phyloP scores from a whole-genome alignment of 2,888 invertebrate genomes.

The Amblyteles armatorius region DNA sequence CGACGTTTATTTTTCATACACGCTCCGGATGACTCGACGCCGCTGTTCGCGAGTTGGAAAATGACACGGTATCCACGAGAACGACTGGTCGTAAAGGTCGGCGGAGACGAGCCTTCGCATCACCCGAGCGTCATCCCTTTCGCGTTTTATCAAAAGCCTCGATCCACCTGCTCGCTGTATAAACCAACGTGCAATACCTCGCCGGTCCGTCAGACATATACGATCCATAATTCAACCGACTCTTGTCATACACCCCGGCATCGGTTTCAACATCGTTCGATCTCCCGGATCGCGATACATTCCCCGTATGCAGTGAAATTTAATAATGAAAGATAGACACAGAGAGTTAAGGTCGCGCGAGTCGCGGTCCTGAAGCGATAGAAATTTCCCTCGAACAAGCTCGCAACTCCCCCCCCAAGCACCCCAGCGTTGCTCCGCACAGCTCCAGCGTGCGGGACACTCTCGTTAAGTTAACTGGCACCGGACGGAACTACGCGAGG shows the following conservation, averaged over 20 bases:
- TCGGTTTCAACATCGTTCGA: not conserved
- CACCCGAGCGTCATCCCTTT: slow-evolving; percentile 33
- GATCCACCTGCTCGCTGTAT: slow-evolving; percentile 34
- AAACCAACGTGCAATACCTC: not conserved
- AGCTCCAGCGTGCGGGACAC: slow-evolving; percentile 3
- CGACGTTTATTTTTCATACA: not conserved
- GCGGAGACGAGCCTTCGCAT: slow-evolving; percentile 23
- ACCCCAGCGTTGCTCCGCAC: not conserved
- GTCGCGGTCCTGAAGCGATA: not conserved
- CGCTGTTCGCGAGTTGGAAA: slow-evolving; percentile 18
- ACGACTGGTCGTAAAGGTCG: slow-evolving; percentile 4
- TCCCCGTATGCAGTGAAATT: not conserved
- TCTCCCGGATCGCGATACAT: not conserved
- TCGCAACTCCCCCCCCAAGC: not conserved
- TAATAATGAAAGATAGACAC: not conserved
- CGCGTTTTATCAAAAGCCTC: slow-evolving; percentile 46
- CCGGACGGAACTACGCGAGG: not conserved
- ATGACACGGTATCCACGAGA: slow-evolving; percentile 14
- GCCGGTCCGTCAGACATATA: not conserved
- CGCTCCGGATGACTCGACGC: not conserved
- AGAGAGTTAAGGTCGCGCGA: not conserved
- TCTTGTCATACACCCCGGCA: not conserved
- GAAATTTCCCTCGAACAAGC: not conserved
- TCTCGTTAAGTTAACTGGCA: slow-evolving; percentile 34
- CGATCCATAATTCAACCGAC: slow-evolving; percentile 15